Percentiles rank a stretch among this genome's conserved stretches.
Evolutionary conservation across 2,888 invertebrate genomes (phyloP).

Genomic region (Pharmacophagus antenor): DNA sequence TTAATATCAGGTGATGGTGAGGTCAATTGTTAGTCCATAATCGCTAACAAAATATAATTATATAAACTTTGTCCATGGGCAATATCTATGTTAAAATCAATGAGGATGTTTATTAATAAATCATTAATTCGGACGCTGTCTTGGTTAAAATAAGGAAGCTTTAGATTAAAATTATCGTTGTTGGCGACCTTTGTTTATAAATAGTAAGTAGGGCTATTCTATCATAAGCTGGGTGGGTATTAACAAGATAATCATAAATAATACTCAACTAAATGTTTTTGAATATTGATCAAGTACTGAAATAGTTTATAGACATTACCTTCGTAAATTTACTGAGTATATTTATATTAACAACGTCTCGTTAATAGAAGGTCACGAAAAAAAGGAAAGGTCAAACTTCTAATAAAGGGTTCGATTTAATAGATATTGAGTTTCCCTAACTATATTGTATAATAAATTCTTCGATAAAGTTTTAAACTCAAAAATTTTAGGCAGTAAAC

Average conservation of each 20-base stretch:
- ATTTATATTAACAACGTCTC: constrained; percentile 57
- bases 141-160: too few species aligned
- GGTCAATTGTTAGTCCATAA: too few species aligned
- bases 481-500: too few species aligned
- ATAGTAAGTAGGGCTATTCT: constrained; percentile 2
- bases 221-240: constrained; percentile 15
- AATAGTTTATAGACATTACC: constrained; percentile 64
- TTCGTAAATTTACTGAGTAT: constrained; percentile 48
- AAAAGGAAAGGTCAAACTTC: constrained; percentile 51
- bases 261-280: constrained; percentile 41
- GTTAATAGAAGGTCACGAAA: constrained; percentile 46
- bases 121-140: too few species aligned
- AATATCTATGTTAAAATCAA: too few species aligned
- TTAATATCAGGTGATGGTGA: too few species aligned
- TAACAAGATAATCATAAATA: constrained; percentile 29
- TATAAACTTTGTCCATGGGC: too few species aligned
- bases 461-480: too few species aligned
- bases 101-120: too few species aligned
- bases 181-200: constrained; percentile 10
- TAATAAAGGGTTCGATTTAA: constrained; percentile 38
- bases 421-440: not conserved
- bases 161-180: not conserved
- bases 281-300: constrained; percentile 55
- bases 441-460: not conserved
- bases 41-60: too few species aligned